These are phyloP conservation scores for Dione vanillae DNA, from an alignment of 2,888 invertebrate genomes.

Conservation along the genomic window DNA sequence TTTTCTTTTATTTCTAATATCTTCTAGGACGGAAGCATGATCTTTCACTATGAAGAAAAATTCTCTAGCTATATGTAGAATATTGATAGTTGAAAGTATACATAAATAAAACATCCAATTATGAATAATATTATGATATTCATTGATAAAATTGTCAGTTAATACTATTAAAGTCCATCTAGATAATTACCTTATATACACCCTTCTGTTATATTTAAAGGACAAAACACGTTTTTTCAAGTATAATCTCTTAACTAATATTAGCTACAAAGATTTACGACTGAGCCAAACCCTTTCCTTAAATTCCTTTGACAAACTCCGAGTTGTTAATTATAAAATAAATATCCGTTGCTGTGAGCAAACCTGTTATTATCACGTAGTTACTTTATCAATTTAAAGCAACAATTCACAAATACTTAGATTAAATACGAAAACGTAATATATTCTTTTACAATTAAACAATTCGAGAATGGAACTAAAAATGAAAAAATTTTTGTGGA, in stretches of 20 bases:
- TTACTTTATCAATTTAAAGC: constrained; percentile 12
- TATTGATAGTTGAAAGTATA: background rate
- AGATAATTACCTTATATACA: too few species aligned
- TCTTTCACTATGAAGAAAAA: background rate
- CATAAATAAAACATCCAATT: too few species aligned
- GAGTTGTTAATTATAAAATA: constrained; percentile 27
- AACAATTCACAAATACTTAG: background rate
- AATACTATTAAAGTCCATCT: background rate
- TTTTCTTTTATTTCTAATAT: background rate
- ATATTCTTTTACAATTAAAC: too few species aligned
- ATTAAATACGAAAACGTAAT: background rate
- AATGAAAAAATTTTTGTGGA: too few species aligned
- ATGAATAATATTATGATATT: too few species aligned
- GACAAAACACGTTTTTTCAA: background rate
- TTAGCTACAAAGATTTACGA: constrained; percentile 4
- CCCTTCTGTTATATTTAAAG: background rate
- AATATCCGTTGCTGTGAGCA: constrained; percentile 23
- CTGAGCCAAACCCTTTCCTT: constrained; percentile 10
- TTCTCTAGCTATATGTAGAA: background rate
- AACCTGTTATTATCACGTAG: constrained; percentile 11
- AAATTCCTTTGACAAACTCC: constrained; percentile 23
- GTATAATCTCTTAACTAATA: constrained; percentile 8
- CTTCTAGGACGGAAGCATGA: background rate
- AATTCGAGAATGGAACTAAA: too few species aligned
- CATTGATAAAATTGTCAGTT: background rate